Evolutionary conservation across 2,113 vertebrate species (phyloP).

Genomic region (Promerops cafer): DNA sequence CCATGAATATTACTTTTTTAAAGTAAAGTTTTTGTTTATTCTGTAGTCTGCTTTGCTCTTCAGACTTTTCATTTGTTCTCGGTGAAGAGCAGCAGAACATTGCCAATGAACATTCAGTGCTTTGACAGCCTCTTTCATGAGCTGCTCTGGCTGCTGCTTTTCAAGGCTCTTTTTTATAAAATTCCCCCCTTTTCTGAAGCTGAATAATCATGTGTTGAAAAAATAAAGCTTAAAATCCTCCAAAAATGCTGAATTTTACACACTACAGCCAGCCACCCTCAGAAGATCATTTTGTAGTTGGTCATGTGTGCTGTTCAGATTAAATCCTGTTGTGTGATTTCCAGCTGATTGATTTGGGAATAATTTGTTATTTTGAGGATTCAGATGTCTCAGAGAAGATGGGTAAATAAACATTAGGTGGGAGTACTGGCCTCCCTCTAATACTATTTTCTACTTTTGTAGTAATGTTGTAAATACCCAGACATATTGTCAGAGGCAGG

Average conservation of each 20-base stretch:
- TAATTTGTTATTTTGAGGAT: background rate
- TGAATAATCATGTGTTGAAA: background rate
- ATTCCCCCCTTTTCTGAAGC: background rate
- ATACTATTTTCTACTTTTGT: background rate
- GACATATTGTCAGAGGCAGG: background rate
- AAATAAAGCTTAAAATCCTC: background rate
- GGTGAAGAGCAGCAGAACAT: background rate
- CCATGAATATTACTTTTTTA: background rate
- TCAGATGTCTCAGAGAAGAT: background rate
- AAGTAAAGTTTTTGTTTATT: background rate
- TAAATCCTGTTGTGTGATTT: background rate
- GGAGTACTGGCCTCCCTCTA: background rate
- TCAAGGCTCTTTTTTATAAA: background rate
- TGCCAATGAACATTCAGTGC: background rate
- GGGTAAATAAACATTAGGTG: background rate
- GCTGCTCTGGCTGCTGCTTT: background rate
- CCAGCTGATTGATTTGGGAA: background rate
- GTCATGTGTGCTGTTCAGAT: background rate
- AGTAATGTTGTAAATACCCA: background rate
- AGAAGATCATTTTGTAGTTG: background rate
- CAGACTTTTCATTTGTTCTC: background rate
- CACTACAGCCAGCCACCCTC: background rate
- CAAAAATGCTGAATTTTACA: background rate
- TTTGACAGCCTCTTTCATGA: background rate
- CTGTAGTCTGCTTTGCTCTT: background rate